phyloP scores from a whole-genome alignment of 2,797 vertebrate genomes.

The Mallotus villosus region DNA sequence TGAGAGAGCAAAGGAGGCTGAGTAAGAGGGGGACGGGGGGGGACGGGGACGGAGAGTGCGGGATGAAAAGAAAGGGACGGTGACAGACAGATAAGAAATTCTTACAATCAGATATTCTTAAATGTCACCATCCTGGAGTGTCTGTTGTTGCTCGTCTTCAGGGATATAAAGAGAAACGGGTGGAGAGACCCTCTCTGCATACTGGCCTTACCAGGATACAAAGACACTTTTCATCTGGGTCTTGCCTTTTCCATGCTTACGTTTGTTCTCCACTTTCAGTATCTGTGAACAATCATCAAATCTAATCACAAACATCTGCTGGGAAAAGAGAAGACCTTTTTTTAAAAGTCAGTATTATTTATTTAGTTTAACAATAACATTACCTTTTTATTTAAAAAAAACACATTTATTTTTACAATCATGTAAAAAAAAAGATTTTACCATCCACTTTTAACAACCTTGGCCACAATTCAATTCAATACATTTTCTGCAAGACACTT shows the following conservation, averaged over 20 bases:
- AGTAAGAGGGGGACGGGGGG: constrained; percentile 21
- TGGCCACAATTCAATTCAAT: too few relatives aligned
- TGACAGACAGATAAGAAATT: constrained; percentile 60
- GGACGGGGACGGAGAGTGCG: constrained; percentile 18
- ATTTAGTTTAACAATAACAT: too few relatives aligned
- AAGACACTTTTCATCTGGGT: constrained; percentile 36
- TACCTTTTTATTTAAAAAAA: too few relatives aligned
- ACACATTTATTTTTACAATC: too few relatives aligned
- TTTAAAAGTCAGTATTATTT: too few relatives aligned
- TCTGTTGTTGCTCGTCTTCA: constrained; percentile 37
- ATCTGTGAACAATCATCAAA: too few relatives aligned
- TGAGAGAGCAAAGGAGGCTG: constrained; percentile 38
- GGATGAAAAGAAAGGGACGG: constrained; percentile 25
- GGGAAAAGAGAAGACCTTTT: too few relatives aligned
- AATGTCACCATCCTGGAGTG: constrained; percentile 69
- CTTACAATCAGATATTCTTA: constrained; percentile 74
- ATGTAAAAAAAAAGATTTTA: too few relatives aligned
- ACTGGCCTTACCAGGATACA: constrained; percentile 32
- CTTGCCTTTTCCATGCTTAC: neutral
- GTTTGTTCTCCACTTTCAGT: too few relatives aligned
- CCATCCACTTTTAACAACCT: too few relatives aligned
- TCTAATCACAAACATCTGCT: too few relatives aligned
- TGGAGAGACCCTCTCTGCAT: constrained; percentile 4
- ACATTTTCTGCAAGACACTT: too few relatives aligned
- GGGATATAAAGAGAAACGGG: constrained; percentile 54